phyloP scores from a whole-genome alignment of 2,113 vertebrate species.

The Salvelinus sp. region DNA sequence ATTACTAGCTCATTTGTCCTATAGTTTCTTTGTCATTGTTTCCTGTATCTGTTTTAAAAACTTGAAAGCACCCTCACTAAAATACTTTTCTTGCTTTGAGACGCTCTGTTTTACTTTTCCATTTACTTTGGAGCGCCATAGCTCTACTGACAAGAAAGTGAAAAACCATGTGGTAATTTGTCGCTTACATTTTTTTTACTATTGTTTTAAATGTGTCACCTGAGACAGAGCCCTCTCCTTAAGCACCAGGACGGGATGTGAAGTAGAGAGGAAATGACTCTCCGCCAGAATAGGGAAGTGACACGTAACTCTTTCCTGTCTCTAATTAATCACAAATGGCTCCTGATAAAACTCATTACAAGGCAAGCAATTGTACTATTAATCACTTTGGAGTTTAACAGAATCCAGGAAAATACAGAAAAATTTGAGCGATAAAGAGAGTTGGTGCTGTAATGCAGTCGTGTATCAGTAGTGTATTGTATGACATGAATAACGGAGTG shows the following conservation, averaged over 20 bases:
- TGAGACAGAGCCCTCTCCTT: slow-evolving; percentile 37
- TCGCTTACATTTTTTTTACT: too few relatives aligned
- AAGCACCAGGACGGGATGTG: slow-evolving; percentile 10
- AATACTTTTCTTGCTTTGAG: too few relatives aligned
- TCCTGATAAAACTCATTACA: slow-evolving; percentile 72
- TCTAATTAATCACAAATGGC: slow-evolving; percentile 72
- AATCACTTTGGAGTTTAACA: slow-evolving; percentile 51
- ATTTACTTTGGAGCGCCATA: too few relatives aligned
- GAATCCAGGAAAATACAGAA: slow-evolving; percentile 36
- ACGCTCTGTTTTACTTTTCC: too few relatives aligned
- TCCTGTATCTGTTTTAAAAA: too few relatives aligned
- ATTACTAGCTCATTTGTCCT: not conserved
- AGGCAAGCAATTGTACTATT: slow-evolving; percentile 64
- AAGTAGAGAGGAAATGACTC: slow-evolving; percentile 44
- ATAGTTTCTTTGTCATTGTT: too few relatives aligned
- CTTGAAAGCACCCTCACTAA: too few relatives aligned
- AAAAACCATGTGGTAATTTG: too few relatives aligned
- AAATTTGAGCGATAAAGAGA: slow-evolving; percentile 4
- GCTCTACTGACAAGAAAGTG: too few relatives aligned
- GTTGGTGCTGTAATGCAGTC: too few relatives aligned
- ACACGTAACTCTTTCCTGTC: slow-evolving; percentile 57
- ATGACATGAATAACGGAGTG: too few relatives aligned
- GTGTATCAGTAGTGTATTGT: too few relatives aligned
- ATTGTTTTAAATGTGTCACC: slow-evolving; percentile 35
- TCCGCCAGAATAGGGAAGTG: slow-evolving; percentile 51